phyloP scores from a whole-genome alignment of 2,888 invertebrate species.

The Candidula unifasciata region DNA sequence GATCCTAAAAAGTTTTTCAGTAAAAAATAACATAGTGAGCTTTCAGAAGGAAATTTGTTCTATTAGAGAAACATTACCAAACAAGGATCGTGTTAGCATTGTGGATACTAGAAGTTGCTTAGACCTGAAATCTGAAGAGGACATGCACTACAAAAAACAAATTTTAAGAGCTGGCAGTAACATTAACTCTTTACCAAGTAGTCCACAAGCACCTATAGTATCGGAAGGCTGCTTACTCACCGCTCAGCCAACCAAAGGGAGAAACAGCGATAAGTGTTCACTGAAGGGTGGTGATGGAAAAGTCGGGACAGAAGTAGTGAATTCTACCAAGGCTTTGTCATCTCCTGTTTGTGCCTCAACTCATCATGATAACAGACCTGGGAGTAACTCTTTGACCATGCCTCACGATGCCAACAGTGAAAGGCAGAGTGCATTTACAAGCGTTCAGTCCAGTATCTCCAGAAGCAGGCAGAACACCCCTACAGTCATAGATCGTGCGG shows the following conservation, averaged over 20 bases:
- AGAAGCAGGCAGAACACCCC: conserved; percentile 51
- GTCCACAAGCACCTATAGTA: conserved; percentile 34
- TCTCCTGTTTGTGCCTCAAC: background rate
- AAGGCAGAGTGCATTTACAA: conserved; percentile 54
- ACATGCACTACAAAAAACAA: conserved; percentile 76
- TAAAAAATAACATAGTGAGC: conserved; percentile 20
- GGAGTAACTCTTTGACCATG: background rate
- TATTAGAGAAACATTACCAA: background rate
- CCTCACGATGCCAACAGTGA: conserved; percentile 44
- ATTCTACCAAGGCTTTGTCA: background rate
- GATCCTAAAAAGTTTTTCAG: background rate
- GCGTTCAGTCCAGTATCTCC: conserved; percentile 51
- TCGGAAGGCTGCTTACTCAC: conserved; percentile 70
- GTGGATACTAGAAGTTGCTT: background rate
- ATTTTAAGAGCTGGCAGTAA: conserved; percentile 66
- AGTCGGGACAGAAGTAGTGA: conserved; percentile 46
- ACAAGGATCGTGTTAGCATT: background rate
- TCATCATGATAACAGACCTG: conserved; percentile 7
- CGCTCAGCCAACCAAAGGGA: conserved; percentile 67
- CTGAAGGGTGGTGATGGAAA: conserved; percentile 62
- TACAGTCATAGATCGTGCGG: conserved; percentile 57
- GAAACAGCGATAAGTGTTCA: conserved; percentile 60
- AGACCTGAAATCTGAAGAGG: conserved; percentile 58
- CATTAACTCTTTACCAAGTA: conserved; percentile 46
- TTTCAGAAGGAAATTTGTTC: background rate